phyloP scores from a whole-genome alignment of 2,113 vertebrate species.

The Lasiurus cinereus region DNA sequence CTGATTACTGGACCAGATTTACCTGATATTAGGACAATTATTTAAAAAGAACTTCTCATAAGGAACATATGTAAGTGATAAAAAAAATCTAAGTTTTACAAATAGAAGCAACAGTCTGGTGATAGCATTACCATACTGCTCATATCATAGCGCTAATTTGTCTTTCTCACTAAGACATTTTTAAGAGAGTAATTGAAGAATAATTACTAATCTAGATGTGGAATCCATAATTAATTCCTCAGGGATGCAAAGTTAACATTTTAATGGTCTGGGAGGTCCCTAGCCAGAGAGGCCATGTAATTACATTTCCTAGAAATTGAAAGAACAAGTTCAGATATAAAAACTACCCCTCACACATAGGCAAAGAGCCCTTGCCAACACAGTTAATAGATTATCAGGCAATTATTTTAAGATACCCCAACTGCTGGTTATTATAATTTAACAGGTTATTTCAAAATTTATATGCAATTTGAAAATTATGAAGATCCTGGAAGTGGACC shows the following conservation, averaged over 20 bases:
- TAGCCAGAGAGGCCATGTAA: not conserved
- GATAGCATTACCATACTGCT: not conserved
- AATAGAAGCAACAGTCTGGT: slow-evolving; percentile 8
- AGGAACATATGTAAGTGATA: not conserved
- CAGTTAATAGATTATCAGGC: not conserved
- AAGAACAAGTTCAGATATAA: not conserved
- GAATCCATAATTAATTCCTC: not conserved
- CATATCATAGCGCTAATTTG: not conserved
- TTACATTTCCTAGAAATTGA: not conserved
- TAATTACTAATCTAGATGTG: not conserved
- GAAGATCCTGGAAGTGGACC: not conserved
- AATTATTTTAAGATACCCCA: not conserved
- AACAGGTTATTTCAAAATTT: slow-evolving; percentile 2
- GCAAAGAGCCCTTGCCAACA: not conserved
- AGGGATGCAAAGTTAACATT: not conserved
- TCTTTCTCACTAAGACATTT: not conserved
- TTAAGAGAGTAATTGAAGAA: not conserved
- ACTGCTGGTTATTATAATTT: not conserved
- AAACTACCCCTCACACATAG: not conserved
- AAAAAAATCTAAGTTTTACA: slow-evolving; percentile 32
- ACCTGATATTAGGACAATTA: not conserved
- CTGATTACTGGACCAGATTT: not conserved
- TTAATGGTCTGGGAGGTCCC: not conserved
- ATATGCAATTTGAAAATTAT: slow-evolving; percentile 43
- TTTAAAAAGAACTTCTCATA: slow-evolving; percentile 29